Evolutionary conservation across 2,888 invertebrate genomes (phyloP).

Genomic region (Epirrhoe tristata): DNA sequence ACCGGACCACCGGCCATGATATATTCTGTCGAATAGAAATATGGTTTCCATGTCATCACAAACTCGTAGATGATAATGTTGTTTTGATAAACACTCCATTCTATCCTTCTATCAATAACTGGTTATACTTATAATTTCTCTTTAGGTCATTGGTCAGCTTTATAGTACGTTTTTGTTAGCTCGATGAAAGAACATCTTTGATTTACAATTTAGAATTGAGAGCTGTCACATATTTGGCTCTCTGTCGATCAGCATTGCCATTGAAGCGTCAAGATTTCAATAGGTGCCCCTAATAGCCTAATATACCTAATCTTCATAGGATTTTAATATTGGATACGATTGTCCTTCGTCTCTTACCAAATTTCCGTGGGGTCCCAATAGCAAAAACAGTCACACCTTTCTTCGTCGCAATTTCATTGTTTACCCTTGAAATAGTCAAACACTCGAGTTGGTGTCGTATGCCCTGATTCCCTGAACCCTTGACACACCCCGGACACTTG

Average conservation of each 20-base stretch:
- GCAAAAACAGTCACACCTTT: conserved; percentile 15
- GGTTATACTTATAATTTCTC: too few species aligned
- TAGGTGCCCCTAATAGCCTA: too few species aligned
- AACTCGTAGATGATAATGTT: conserved; percentile 12
- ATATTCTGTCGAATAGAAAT: conserved; percentile 14
- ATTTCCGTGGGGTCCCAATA: neutral
- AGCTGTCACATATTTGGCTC: too few species aligned
- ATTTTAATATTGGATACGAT: too few species aligned
- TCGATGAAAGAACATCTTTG: too few species aligned
- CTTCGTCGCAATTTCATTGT: conserved; percentile 47
- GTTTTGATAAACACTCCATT: conserved; percentile 15
- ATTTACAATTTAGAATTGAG: too few species aligned
- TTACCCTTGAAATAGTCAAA: conserved; percentile 45
- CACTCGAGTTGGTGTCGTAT: conserved; percentile 48
- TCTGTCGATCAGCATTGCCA: too few species aligned
- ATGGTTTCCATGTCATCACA: conserved; percentile 24
- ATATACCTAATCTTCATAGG: too few species aligned
- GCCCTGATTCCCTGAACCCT: conserved; percentile 58
- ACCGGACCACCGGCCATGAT: conserved; percentile 25
- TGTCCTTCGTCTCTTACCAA: neutral
- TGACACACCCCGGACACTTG: too few species aligned
- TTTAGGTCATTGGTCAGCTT: too few species aligned
- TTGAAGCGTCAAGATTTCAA: too few species aligned
- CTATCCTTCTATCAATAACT: conserved; percentile 1
- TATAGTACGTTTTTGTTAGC: too few species aligned